Evolutionary conservation across 2,888 invertebrate genomes (phyloP).

Genomic region (Piscicola geometra): DNA sequence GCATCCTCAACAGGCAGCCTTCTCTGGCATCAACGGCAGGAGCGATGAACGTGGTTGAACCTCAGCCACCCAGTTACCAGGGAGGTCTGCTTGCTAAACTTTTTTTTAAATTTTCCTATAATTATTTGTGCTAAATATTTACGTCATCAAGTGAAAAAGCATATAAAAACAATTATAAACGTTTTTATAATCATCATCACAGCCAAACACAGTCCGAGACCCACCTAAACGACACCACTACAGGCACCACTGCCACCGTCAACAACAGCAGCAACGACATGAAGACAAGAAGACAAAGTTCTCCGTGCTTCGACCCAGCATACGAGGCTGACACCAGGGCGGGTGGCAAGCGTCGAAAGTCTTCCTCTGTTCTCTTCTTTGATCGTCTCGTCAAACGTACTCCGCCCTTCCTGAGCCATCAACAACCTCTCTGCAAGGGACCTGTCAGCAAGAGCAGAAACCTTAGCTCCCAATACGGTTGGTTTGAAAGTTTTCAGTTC

Average conservation of each 20-base stretch:
- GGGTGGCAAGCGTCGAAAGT: slow-evolving; percentile 10
- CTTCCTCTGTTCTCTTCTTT: slow-evolving; percentile 20
- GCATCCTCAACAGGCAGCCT: background rate
- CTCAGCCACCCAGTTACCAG: background rate
- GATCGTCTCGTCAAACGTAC: background rate
- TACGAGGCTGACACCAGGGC: background rate
- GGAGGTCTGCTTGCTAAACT: no score
- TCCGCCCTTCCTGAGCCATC: background rate
- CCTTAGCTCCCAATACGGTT: no score
- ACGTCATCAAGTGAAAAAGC: background rate
- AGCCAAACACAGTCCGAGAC: no score
- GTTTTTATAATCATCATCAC: background rate
- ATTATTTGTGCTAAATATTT: no score
- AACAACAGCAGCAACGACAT: background rate
- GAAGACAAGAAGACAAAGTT: slow-evolving; percentile 4
- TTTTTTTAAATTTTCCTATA: no score
- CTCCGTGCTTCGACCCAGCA: slow-evolving; percentile 20
- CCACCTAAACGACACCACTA: no score
- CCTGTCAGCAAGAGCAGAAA: no score
- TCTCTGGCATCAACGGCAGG: slow-evolving; percentile 24
- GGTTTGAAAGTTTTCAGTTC: no score
- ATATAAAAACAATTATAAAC: slow-evolving; percentile 3
- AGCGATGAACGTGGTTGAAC: background rate
- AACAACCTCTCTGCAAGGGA: background rate
- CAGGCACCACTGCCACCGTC: background rate